Percentiles rank a stretch among this genome's conserved stretches.
Evolutionary conservation across 2,888 invertebrate genomes (phyloP).

Genomic region (Chironomus riparius): DNA sequence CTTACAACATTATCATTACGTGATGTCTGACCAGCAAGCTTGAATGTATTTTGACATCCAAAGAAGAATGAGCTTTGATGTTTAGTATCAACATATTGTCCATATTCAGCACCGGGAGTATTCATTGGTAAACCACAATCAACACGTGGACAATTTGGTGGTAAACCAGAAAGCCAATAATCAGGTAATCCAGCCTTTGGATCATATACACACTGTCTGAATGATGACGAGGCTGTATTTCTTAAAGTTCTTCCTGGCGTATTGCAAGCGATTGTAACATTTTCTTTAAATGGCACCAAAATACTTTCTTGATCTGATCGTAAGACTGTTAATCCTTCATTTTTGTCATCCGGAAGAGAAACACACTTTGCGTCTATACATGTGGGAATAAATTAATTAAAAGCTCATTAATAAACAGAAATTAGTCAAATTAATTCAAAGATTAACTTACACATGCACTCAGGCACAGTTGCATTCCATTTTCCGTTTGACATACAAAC

Average conservation of each 20-base stretch:
- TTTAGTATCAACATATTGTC: constrained; percentile 76
- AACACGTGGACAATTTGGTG: constrained; percentile 77
- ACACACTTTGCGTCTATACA: constrained; percentile 76
- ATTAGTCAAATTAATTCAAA: background rate
- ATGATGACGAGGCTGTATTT: constrained; percentile 71
- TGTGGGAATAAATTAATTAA: constrained; percentile 17
- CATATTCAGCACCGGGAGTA: constrained; percentile 90
- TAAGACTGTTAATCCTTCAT: constrained; percentile 71
- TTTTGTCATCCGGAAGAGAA: constrained; percentile 78
- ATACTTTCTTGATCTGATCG: constrained; percentile 74
- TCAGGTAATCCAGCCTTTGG: constrained; percentile 83
- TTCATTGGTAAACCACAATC: constrained; percentile 88
- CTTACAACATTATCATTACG: constrained; percentile 86
- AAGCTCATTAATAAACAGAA: background rate
- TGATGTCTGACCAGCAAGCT: constrained; percentile 83
- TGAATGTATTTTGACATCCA: constrained; percentile 92
- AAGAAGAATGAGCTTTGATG: constrained; percentile 92
- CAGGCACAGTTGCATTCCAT: constrained; percentile 91
- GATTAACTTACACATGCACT: constrained; percentile 74
- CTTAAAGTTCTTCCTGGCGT: constrained; percentile 67
- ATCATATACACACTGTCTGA: constrained; percentile 93
- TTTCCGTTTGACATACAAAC: constrained; percentile 81
- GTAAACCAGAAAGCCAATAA: constrained; percentile 81
- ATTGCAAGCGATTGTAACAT: constrained; percentile 76
- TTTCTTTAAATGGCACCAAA: constrained; percentile 79